A percentile compares a stretch with the other conserved stretches of the same genome.
These are phyloP conservation scores for Phalacrocorax carbo DNA, from an alignment of 2,113 vertebrate species.

Conservation along the genomic window DNA sequence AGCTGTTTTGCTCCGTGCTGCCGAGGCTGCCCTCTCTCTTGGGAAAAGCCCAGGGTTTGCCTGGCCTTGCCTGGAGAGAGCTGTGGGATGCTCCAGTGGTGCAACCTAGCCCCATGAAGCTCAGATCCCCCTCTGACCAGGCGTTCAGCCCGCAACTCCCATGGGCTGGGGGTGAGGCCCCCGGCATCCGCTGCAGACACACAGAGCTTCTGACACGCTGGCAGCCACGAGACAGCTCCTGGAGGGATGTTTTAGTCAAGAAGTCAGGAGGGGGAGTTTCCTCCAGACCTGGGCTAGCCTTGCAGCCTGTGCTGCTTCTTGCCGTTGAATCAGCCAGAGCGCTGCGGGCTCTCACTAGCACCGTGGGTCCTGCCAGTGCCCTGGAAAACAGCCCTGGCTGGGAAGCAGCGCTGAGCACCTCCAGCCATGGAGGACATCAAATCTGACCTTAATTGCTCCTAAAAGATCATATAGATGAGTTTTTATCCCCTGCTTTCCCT, in stretches of 20 bases:
- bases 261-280: neutral
- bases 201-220: neutral
- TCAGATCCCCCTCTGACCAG: rapidly evolving
- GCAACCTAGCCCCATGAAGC: neutral
- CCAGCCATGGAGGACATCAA: neutral
- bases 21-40: neutral
- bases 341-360: rapidly evolving
- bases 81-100: neutral
- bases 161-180: neutral
- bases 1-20: neutral
- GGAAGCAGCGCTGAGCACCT: neutral
- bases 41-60: neutral
- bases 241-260: neutral
- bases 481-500: neutral
- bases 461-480: neutral
- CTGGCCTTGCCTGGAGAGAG: rapidly evolving
- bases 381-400: neutral
- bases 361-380: rapidly evolving
- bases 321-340: neutral
- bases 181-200: neutral
- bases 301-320: neutral
- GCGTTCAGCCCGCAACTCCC: neutral
- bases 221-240: neutral
- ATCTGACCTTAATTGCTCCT: neutral
- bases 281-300: neutral